A percentile compares a stretch with the other conserved stretches of the same genome.
Conservation (phyloP, 2,888 invertebrate genomes). For the Pantelozetes paolii region DNA sequence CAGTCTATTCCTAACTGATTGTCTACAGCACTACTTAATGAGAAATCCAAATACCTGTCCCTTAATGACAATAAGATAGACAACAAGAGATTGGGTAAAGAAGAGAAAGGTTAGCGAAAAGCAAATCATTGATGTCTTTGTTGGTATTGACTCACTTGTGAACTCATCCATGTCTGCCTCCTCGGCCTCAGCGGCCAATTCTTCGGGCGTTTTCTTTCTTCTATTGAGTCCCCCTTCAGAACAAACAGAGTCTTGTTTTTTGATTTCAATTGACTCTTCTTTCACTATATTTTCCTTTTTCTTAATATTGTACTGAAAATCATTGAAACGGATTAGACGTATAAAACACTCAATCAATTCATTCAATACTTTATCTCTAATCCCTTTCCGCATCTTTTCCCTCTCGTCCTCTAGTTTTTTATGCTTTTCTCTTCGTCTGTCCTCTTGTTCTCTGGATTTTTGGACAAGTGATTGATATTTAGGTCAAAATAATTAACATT, state of each 20-base stretch:
- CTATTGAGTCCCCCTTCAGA: slow-evolving; percentile 68
- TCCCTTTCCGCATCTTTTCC: slow-evolving; percentile 97
- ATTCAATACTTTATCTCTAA: slow-evolving; percentile 86
- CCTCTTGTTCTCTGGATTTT: slow-evolving; percentile 87
- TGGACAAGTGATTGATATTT: no score
- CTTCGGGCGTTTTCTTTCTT: slow-evolving; percentile 98
- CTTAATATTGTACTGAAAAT: slow-evolving; percentile 88
- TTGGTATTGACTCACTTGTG: slow-evolving; percentile 81
- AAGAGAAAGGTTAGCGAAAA: no score
- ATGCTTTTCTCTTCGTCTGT: slow-evolving; percentile 97
- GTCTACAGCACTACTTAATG: no score
- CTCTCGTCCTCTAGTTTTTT: slow-evolving; percentile 98
- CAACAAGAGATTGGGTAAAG: no score
- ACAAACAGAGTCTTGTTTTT: slow-evolving; percentile 61
- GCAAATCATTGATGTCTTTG: no score
- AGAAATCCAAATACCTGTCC: no score
- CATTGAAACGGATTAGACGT: neutral
- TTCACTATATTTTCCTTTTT: slow-evolving; percentile 91
- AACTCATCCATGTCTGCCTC: slow-evolving; percentile 92
- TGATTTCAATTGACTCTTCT: slow-evolving; percentile 69
- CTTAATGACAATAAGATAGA: no score
- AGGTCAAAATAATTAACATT: no score
- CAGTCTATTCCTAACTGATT: no score
- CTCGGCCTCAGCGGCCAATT: slow-evolving; percentile 92
- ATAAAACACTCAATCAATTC: neutral